Conservation (phyloP, 2,113 vertebrate genomes). For the Tychaedon coryphoeus region DNA sequence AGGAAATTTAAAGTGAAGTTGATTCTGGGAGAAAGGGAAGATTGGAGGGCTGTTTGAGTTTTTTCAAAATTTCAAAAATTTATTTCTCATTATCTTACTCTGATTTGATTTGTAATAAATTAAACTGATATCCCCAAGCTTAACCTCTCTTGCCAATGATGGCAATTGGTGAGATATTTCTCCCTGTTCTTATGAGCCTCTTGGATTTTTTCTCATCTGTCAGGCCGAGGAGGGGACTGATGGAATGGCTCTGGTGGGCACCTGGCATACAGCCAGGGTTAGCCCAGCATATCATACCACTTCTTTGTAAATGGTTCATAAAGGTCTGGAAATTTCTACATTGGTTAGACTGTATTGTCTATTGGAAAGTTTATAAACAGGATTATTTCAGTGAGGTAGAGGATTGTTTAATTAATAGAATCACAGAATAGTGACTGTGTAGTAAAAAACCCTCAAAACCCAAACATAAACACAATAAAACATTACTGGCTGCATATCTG, state of each 20-base stretch:
- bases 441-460: neutral
- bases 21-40: neutral
- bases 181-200: neutral
- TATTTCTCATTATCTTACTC: neutral
- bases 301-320: neutral
- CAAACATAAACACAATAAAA: neutral
- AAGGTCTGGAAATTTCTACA: neutral
- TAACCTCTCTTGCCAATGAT: neutral
- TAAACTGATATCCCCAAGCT: neutral
- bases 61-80: neutral
- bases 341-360: neutral
- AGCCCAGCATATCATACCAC: neutral
- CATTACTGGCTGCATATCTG: neutral
- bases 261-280: neutral
- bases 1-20: neutral
- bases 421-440: neutral
- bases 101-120: neutral
- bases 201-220: neutral
- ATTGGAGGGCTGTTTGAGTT: fast-evolving
- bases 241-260: neutral
- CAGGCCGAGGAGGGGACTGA: neutral
- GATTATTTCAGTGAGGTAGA: neutral
- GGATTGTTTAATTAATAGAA: neutral
- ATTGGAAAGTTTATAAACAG: neutral
- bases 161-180: neutral